A percentile compares a stretch with the other conserved stretches of the same genome.
Conservation (phyloP, 2,113 vertebrate species). For the Phyllostomus hastatus region DNA sequence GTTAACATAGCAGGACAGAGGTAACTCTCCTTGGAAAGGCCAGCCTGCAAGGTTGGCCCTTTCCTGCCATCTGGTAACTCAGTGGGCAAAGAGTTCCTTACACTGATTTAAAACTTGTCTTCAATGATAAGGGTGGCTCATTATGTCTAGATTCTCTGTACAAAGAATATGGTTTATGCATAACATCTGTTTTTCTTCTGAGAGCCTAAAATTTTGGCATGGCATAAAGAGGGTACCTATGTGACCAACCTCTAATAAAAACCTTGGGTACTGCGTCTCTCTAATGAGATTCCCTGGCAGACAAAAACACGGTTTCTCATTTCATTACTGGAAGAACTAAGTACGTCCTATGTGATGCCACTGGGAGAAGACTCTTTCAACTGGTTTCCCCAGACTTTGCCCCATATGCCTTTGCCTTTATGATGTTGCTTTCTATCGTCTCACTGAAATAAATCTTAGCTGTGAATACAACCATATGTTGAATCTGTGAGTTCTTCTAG, state of each 20-base stretch:
- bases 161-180: neutral
- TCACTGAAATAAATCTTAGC: neutral
- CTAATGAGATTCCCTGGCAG: neutral
- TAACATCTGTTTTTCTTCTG: neutral
- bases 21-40: neutral
- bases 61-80: neutral
- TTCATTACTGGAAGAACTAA: neutral
- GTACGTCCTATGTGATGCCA: neutral
- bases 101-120: neutral
- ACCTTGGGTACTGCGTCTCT: neutral
- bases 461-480: neutral
- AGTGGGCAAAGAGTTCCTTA: neutral
- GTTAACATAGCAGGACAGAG: neutral
- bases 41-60: neutral
- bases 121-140: neutral
- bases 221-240: neutral
- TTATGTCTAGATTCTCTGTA: neutral
- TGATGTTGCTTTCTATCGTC: neutral
- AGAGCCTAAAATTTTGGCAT: neutral
- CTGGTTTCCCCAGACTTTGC: neutral
- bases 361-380: neutral
- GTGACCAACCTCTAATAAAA: neutral
- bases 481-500: neutral
- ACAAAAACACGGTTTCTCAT: neutral
- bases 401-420: neutral